Evolutionary conservation across 2,797 vertebrate species (phyloP).

Genomic region (Craterocephalus amniculus): DNA sequence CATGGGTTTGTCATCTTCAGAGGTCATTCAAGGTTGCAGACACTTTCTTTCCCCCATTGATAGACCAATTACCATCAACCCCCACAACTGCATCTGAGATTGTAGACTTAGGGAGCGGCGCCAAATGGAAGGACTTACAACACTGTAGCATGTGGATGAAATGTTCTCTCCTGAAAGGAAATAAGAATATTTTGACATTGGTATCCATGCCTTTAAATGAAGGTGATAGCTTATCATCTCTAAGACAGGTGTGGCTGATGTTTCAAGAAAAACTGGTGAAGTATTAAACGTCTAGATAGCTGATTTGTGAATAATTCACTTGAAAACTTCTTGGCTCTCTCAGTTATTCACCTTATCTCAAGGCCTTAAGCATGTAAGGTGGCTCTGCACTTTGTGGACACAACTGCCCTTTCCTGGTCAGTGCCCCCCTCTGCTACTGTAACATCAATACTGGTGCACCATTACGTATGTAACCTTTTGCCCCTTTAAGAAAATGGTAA

Average conservation of each 20-base stretch:
- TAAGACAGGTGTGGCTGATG: neutral
- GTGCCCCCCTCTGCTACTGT: neutral
- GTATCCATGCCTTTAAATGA: neutral
- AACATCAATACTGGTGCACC: neutral
- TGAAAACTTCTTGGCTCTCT: neutral
- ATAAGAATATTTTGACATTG: neutral
- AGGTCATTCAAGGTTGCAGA: constrained; percentile 76
- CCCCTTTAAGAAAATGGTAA: neutral
- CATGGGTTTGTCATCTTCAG: constrained; percentile 67
- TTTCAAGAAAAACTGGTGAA: constrained; percentile 4
- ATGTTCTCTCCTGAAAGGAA: neutral
- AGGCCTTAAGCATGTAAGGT: neutral
- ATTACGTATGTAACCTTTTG: neutral
- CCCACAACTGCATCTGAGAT: constrained; percentile 20
- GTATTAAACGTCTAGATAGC: neutral
- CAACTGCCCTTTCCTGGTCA: neutral
- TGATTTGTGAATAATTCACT: constrained; percentile 1
- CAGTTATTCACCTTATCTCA: neutral
- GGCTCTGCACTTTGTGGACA: neutral
- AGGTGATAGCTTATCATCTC: neutral
- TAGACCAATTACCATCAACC: constrained; percentile 64
- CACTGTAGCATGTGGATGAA: neutral
- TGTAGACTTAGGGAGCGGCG: constrained; percentile 18
- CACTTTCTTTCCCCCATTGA: constrained; percentile 58
- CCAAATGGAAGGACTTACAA: constrained; percentile 13